Evolutionary conservation across 1,140 invertebrate genomes (phyloP).

Genomic region (Drosophila teissieri): DNA sequence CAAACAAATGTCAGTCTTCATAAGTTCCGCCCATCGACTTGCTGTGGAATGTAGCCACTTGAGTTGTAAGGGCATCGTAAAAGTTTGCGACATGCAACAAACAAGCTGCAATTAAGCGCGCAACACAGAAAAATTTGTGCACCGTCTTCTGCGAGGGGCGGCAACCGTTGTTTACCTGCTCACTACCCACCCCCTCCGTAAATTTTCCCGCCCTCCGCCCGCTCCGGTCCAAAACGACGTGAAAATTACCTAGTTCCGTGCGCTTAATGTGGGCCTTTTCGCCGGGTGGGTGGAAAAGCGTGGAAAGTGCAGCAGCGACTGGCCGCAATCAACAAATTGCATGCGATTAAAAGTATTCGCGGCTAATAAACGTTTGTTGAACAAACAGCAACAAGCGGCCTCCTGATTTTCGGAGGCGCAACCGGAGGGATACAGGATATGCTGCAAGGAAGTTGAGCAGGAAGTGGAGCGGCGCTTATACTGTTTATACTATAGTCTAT

Average conservation of each 20-base stretch:
- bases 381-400: constrained; percentile 62
- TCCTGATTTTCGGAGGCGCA: constrained; percentile 39
- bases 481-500: too few species aligned
- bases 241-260: constrained; percentile 79
- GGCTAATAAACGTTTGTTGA: constrained; percentile 77
- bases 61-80: constrained; percentile 37
- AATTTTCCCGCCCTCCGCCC: not conserved
- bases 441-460: constrained; percentile 47
- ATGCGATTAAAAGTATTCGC: constrained; percentile 78
- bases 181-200: not conserved
- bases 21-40: not conserved
- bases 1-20: not conserved
- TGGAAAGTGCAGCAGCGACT: constrained; percentile 30
- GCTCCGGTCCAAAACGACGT: constrained; percentile 53
- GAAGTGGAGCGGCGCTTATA: constrained; percentile 28
- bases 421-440: constrained; percentile 50
- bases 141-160: constrained; percentile 33
- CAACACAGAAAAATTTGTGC: constrained; percentile 46
- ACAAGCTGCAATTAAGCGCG: constrained; percentile 73
- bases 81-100: constrained; percentile 77
- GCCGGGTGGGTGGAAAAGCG: constrained; percentile 23
- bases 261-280: constrained; percentile 17
- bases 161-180: constrained; percentile 30
- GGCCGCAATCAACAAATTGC: constrained; percentile 69
- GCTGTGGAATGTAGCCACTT: not conserved